Conservation (phyloP, 2,797 vertebrate genomes). For the Bryconaethiops microstoma region DNA sequence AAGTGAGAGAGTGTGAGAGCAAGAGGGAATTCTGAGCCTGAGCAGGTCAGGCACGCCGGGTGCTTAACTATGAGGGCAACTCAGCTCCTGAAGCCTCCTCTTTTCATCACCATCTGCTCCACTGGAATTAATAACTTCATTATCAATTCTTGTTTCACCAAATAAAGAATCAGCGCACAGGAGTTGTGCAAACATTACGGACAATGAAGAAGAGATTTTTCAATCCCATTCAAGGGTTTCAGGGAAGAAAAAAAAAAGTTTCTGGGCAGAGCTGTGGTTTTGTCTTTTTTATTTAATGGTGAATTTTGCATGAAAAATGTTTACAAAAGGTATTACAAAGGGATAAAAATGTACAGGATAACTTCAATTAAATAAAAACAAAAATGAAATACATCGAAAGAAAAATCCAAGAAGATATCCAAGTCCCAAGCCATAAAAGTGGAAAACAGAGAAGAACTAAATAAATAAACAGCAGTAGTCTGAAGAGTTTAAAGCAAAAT, state of each 20-base stretch:
- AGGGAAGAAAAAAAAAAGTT: not conserved
- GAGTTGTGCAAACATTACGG: constrained; percentile 29
- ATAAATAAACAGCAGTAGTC: constrained; percentile 30
- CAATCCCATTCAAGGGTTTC: constrained; percentile 21
- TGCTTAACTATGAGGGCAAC: constrained; percentile 57
- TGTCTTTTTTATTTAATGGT: not conserved
- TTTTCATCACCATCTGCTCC: constrained; percentile 64
- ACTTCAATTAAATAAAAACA: no score
- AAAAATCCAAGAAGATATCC: not conserved
- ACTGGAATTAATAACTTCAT: constrained; percentile 62
- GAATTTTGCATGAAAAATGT: no score
- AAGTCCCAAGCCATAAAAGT: not conserved
- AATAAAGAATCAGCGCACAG: constrained; percentile 43
- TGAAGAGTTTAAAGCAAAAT: not conserved
- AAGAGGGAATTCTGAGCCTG: constrained; percentile 53
- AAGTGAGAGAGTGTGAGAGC: constrained; percentile 60
- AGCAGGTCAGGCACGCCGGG: constrained; percentile 63
- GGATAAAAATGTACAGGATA: no score
- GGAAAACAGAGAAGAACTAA: not conserved
- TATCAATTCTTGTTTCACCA: constrained; percentile 56
- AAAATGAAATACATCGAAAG: no score
- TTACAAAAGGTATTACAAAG: no score
- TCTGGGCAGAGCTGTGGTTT: constrained; percentile 3
- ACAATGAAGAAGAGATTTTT: constrained; percentile 20
- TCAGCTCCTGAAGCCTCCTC: constrained; percentile 47